phyloP scores from a whole-genome alignment of 2,797 vertebrate genomes.

The Lerista edwardsae region DNA sequence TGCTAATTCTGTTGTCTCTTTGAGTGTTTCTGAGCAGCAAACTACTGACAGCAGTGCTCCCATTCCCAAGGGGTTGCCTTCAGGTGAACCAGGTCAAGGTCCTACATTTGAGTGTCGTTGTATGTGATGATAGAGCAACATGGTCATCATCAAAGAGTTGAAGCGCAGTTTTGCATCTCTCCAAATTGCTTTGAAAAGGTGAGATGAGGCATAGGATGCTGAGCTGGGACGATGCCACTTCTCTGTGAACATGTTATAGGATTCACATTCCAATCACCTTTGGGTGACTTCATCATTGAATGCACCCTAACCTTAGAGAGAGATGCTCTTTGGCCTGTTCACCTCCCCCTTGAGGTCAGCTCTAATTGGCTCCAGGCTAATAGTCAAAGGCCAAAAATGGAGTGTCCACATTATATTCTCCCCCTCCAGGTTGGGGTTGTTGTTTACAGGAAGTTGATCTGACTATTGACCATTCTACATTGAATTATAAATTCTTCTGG shows the following conservation, averaged over 20 bases:
- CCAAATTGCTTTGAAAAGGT: neutral
- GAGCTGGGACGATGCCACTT: neutral
- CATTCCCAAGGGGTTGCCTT: neutral
- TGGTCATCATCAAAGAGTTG: neutral
- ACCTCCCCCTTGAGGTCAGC: constrained; percentile 39
- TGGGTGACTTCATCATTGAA: neutral
- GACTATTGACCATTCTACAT: constrained; percentile 31
- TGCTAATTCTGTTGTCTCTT: no score
- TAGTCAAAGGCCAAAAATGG: constrained; percentile 52
- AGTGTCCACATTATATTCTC: constrained; percentile 63
- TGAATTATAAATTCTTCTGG: constrained; percentile 41
- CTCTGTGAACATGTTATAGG: neutral
- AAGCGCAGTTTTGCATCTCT: neutral
- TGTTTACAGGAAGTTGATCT: constrained; percentile 53
- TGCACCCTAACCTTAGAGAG: no score
- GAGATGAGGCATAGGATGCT: neutral
- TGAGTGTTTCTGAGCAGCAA: neutral
- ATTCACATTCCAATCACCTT: neutral
- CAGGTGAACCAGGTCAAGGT: neutral
- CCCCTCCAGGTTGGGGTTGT: constrained; percentile 57
- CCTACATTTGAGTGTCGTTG: neutral
- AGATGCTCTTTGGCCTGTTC: constrained; percentile 3
- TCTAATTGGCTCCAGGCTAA: constrained; percentile 52
- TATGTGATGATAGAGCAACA: neutral
- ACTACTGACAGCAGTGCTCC: neutral